Evolutionary conservation across 2,113 vertebrate species (phyloP).

Genomic region (Indri indri): DNA sequence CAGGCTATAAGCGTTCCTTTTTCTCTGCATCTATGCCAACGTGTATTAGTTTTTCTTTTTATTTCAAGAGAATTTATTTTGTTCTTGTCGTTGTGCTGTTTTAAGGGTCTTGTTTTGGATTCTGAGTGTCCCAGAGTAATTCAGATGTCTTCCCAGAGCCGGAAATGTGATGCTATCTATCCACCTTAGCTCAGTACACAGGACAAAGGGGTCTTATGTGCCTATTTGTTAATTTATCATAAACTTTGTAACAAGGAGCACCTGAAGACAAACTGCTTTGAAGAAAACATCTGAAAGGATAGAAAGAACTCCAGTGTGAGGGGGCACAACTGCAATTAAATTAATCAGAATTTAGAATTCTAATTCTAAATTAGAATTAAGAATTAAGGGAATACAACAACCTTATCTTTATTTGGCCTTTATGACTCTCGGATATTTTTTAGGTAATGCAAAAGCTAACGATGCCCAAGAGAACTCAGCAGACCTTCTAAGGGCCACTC

Average conservation of each 20-base stretch:
- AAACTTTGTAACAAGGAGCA: background rate
- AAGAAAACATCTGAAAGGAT: background rate
- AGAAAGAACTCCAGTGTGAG: background rate
- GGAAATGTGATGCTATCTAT: accelerated
- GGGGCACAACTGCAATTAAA: background rate
- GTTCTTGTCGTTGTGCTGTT: background rate
- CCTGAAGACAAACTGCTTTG: background rate
- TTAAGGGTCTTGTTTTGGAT: background rate
- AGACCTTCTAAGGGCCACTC: accelerated
- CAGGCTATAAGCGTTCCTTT: too few species aligned
- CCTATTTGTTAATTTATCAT: too few species aligned
- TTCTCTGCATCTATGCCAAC: too few species aligned
- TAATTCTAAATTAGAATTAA: background rate
- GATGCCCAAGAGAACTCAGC: background rate
- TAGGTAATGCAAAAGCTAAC: background rate
- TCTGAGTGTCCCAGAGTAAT: background rate
- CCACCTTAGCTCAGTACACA: background rate
- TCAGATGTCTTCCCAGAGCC: background rate
- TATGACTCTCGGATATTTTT: background rate
- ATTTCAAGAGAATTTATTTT: background rate
- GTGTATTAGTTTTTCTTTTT: too few species aligned
- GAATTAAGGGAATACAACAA: background rate
- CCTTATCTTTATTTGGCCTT: background rate
- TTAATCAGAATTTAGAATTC: background rate
- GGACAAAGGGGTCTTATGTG: background rate